phyloP scores from a whole-genome alignment of 2,797 vertebrate species.

The Sebastes itinus region DNA sequence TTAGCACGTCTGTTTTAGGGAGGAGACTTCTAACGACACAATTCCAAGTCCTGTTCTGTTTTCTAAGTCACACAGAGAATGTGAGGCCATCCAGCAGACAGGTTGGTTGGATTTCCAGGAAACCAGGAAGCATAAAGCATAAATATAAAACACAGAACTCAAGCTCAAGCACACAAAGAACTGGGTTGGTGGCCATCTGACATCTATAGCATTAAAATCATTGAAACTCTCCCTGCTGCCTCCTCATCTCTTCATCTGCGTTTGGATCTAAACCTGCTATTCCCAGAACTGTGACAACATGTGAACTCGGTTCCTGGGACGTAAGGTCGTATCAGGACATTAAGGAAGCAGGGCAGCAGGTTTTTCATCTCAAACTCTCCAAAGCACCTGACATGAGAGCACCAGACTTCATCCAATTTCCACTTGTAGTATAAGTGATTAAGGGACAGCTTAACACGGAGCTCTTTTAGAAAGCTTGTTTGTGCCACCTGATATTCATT shows the following conservation, averaged over 20 bases:
- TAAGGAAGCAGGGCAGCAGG: neutral
- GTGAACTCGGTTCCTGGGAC: neutral
- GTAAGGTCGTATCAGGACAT: neutral
- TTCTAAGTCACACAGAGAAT: too few relatives aligned
- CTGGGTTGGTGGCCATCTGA: too few relatives aligned
- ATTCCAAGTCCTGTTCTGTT: too few relatives aligned
- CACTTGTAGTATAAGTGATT: slow-evolving; percentile 4
- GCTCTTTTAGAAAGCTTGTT: slow-evolving; percentile 7
- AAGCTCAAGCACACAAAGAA: too few relatives aligned
- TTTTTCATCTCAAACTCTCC: neutral
- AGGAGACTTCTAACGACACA: too few relatives aligned
- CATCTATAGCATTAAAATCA: neutral
- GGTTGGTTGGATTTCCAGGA: too few relatives aligned
- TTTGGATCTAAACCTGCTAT: neutral
- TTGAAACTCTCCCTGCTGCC: too few relatives aligned
- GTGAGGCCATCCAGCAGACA: too few relatives aligned
- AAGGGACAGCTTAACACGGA: neutral
- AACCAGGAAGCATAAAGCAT: too few relatives aligned
- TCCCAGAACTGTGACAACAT: neutral
- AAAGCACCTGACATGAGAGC: neutral
- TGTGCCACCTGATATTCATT: neutral
- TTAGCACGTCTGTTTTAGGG: too few relatives aligned
- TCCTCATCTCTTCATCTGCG: neutral
- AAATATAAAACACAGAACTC: too few relatives aligned
- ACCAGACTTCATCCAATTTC: neutral